Base-by-base conservation (phyloP, 2,113 vertebrate genomes). In the Melanerpes aurifrons region DNA sequence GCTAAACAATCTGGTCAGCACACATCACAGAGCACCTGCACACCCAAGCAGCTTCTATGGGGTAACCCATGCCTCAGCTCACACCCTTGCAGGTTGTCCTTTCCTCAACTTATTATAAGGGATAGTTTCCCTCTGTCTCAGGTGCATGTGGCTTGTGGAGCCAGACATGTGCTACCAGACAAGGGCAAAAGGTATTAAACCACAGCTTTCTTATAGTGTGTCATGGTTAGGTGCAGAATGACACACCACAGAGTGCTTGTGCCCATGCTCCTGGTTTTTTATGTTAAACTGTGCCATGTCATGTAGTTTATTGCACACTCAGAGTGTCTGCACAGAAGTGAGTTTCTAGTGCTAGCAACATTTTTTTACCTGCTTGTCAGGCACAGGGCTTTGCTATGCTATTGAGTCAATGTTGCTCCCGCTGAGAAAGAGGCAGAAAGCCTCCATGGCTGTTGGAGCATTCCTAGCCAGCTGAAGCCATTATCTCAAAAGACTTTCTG, bases 301-400 rank as follows among this genome's bases (percentile, higher is more conserved):
- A 66, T 70, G 69, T n/a, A 50, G 62, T 75, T 93, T 87, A 93
- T 70, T 83, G 88, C 63, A 79, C 6, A 80, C 63, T 80, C 83
- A 74, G 73, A 1, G 0, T 82, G 72, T 64, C 83, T 74, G 58
- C 35, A 15, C 50, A 83, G 57, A 74, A 70, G 50, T 75, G 50
- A 93, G 83, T 75, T 84, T 81, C 64, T 72, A 76, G 25, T 56
- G 47, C 58, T 86, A 48, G 25, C 15, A 50, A 56, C 53, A 56
- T 62, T 86, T 93, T 90, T 87, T 90, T 74, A 79, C 83, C 73
- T 87, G 28, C 45, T 83, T 3, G 0, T 79, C 63, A 70, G 63
- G 35, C 73, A 75, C 2, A 69, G 25, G 78, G 28, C 63, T 93
- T 87, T 70, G 56, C 63, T 75, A 61, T 35, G 25, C 28, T 15